Base-by-base conservation (phyloP, 2,797 vertebrate species). In the Rallus crepitans region DNA sequence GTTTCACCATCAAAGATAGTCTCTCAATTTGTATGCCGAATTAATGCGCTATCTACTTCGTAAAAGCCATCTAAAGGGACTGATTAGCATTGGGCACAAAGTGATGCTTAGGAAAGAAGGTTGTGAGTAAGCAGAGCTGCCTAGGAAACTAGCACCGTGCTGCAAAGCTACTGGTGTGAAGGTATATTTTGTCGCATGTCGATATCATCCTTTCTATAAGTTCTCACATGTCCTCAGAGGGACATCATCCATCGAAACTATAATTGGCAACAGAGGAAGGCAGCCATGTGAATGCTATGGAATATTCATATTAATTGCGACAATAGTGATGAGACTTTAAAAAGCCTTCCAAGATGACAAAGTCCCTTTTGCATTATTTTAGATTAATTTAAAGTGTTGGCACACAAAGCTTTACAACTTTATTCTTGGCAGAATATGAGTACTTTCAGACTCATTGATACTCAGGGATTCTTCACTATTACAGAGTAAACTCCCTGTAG, bases 381-480 rank as follows among this genome's bases (percentile, higher is more conserved):
- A 92, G 95, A 96, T 97, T 97, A 97, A 97, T 97, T 97, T 97
- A 97, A 98, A 96, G 89, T 84, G 72, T 60, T 84, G 94, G 87
- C 94, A 94, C 84, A 93, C 91, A 95, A 94, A 97, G 94, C 97
- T 97, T 97, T 96, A 91, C 89, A 94, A 97, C 97, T 97, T 98
- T 95, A 96, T 96, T 97, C 91, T 97, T 97, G 96, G 97, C 95
- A 97, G 95, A 97, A 97, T 96, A 86, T 40, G 87, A 96, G 82
- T 87, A 96, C 91, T 97, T 97, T 90, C 96, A 97, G 96, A 97
- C 89, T 97, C 97, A 95, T 89, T 94, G 96, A 98, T 96, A 97
- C 93, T 96, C 76, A 87, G 93, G 95, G 95, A 97, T 95, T 96
- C 94, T 97, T 95, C 92, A 79, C 92, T 96, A 73, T 84, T 96